Percentiles rank a stretch among this genome's conserved stretches.
Conservation (phyloP, 2,888 invertebrate species). For the Drosophila testacea region DNA sequence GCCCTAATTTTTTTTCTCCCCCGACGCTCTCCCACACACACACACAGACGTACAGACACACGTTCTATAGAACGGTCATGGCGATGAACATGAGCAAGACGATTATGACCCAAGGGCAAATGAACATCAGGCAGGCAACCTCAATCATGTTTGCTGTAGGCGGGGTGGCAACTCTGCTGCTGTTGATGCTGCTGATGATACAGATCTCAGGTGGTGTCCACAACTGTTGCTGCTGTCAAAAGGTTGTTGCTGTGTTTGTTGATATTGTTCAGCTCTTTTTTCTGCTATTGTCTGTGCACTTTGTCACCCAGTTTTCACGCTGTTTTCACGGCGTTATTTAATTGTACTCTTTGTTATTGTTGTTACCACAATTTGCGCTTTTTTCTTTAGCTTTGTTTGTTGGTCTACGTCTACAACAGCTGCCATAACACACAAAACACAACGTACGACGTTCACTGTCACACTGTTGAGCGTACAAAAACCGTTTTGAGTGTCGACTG, state of each 20-base stretch:
- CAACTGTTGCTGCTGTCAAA: constrained; percentile 65
- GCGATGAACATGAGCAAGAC: constrained; percentile 89
- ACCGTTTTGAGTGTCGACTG: constrained; percentile 37
- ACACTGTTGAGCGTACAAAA: constrained; percentile 62
- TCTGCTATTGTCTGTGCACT: constrained; percentile 12
- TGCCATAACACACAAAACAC: constrained; percentile 62
- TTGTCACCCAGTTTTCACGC: constrained; percentile 11
- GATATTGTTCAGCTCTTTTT: background rate
- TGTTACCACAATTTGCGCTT: constrained; percentile 18
- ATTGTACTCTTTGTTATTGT: constrained; percentile 7
- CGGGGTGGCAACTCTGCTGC: constrained; percentile 19
- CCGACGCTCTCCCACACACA: constrained; percentile 1
- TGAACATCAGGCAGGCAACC: constrained; percentile 88
- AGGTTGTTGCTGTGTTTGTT: background rate
- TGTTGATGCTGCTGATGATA: constrained; percentile 13
- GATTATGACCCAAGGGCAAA: constrained; percentile 89
- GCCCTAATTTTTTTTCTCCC: constrained; percentile 50
- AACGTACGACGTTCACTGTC: constrained; percentile 79
- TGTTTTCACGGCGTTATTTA: constrained; percentile 20
- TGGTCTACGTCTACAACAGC: constrained; percentile 40
- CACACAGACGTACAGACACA: constrained; percentile 1
- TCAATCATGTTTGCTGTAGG: constrained; percentile 78
- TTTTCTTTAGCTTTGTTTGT: constrained; percentile 28
- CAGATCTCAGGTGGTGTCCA: constrained; percentile 32
- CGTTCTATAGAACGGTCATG: constrained; percentile 87